Base-by-base conservation (phyloP, 2,888 invertebrate species). In the Amphiduros pacificus region DNA sequence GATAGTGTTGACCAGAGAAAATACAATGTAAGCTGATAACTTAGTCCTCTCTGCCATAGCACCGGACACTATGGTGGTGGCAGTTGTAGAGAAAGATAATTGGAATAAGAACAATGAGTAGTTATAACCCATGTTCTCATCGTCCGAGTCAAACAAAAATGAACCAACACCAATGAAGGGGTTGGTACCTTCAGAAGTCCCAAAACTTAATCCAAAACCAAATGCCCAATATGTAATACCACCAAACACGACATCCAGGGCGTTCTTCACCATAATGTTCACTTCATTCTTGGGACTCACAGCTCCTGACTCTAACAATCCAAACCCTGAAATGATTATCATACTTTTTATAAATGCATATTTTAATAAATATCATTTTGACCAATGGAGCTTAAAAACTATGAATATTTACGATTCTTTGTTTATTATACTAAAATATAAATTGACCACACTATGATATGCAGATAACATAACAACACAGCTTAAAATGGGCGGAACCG, bases 181-280 rank as follows among this genome's bases (percentile, higher is more conserved):
- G 55, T 75, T 78, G 9, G 68, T 63, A 9, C 88, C 77, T 0
- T 68, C 60, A 14, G 73, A 78, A 14, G 71, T 69, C 4, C 82
- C 95, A 76, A 93, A 95, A 1, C 93, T 93, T 83, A 94, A 86
- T 1, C 93, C 94, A 81, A 92, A 96, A 0, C 95, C 95, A 77
- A 95, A 92, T 26, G 92, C 87, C 96, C 96, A 96, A 83, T 95
- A 96, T 0, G 94, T 93, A 17, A 93, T 81, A 63, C 93, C 95
- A 2, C 95, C 95, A 24, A 96, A 86, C 0, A 93, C 91, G 55
- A 96, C 93, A 74, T 96, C 95, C 0, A 93, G 91, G 0, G 94
- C 89, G 76, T 95, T 95, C 82, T 96, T 96, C 91, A 96, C 93
- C 95, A 96, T 95, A 60, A 96, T 94, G 79, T 94, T 94, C 0